phyloP scores from a whole-genome alignment of 2,888 invertebrate species.

The Lordiphosa fenestrarum region DNA sequence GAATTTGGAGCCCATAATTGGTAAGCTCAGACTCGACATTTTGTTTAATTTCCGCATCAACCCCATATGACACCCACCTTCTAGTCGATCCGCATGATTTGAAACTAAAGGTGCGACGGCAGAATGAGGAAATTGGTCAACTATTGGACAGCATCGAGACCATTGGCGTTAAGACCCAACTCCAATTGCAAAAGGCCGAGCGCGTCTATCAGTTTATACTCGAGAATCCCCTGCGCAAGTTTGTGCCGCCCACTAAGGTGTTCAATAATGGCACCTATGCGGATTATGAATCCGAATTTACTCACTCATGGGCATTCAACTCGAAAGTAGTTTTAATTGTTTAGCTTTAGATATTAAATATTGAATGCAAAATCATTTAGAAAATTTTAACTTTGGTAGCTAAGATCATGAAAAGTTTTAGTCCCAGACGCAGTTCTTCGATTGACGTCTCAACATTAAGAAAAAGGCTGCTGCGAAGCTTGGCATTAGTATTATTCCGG shows the following conservation, averaged over 20 bases:
- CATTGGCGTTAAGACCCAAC: constrained; percentile 61
- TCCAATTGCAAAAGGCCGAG: constrained; percentile 61
- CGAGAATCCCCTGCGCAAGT: constrained; percentile 75
- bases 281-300: constrained; percentile 78
- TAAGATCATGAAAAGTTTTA: no score
- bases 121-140: constrained; percentile 75
- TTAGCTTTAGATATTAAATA: no score
- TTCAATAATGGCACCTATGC: constrained; percentile 75
- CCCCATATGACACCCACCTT: background rate
- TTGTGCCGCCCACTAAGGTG: constrained; percentile 69
- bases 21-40: constrained; percentile 58
- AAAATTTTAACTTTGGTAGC: no score
- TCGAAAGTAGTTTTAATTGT: background rate
- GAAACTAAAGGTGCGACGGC: constrained; percentile 62
- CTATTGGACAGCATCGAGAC: constrained; percentile 75
- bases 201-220: constrained; percentile 74
- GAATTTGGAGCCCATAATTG: constrained; percentile 74
- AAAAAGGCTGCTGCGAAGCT: no score
- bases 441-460: no score
- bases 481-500: no score
- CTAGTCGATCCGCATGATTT: constrained; percentile 72
- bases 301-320: constrained; percentile 53
- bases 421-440: no score
- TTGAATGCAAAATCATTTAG: no score
- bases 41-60: constrained; percentile 51